Evolutionary conservation across 2,113 vertebrate species (phyloP).

Genomic region (Dicerorhinus sumatrensis): DNA sequence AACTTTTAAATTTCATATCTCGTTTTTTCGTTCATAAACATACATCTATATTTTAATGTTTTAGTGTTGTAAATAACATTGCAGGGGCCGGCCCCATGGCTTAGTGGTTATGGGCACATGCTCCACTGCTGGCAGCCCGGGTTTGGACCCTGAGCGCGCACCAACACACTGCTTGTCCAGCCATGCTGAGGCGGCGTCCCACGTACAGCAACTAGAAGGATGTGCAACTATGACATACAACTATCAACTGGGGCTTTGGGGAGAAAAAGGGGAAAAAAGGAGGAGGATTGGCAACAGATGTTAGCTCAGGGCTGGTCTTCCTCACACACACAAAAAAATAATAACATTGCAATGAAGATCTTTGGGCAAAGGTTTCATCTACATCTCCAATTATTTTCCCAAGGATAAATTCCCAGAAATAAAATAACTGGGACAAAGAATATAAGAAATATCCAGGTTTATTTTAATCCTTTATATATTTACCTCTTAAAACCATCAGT

Average conservation of each 20-base stretch:
- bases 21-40: not conserved
- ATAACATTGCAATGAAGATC: not conserved
- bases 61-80: not conserved
- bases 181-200: no score
- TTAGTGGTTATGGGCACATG: no score
- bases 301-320: no score
- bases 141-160: no score
- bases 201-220: no score
- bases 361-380: not conserved
- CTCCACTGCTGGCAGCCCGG: no score
- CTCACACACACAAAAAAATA: not conserved
- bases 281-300: no score
- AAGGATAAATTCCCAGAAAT: conserved; percentile 6
- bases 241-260: no score
- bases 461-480: conserved; percentile 3
- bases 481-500: not conserved
- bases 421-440: not conserved
- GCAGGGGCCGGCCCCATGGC: not conserved
- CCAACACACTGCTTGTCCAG: no score
- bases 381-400: not conserved
- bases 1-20: not conserved
- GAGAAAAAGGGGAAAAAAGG: no score
- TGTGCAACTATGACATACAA: no score
- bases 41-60: not conserved
- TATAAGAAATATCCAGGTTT: not conserved